Percentiles rank a stretch among this genome's conserved stretches.
Conservation (phyloP, 1,140 invertebrate species). For the Metaphire vulgaris region DNA sequence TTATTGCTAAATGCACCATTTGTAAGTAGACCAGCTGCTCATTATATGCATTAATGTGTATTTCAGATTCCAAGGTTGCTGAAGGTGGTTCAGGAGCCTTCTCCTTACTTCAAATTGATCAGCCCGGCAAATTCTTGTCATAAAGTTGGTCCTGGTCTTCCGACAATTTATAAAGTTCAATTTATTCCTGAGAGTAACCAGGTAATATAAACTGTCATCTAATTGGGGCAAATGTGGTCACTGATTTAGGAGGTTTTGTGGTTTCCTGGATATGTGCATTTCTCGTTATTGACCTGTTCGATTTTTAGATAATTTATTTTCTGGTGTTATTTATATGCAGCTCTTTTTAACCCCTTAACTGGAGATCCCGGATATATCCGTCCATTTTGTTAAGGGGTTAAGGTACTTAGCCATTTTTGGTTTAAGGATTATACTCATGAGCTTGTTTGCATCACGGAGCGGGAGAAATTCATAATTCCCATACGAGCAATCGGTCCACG, state of each 20-base stretch:
- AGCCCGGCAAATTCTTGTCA: conserved; percentile 48
- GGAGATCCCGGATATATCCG: no score
- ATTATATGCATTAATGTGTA: no score
- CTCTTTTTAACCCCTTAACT: no score
- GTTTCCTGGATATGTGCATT: background rate
- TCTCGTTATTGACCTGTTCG: background rate
- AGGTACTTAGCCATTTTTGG: background rate
- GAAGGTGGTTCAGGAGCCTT: conserved; percentile 50
- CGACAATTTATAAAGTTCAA: conserved; percentile 49
- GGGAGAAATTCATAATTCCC: conserved; percentile 52
- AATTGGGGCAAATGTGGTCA: background rate
- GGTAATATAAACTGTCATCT: conserved; percentile 33
- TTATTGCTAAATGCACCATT: background rate
- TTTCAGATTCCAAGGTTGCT: conserved; percentile 50
- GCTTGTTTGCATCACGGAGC: conserved; percentile 50
- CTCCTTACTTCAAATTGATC: conserved; percentile 53
- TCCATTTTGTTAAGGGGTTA: background rate
- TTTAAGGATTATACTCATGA: conserved; percentile 52
- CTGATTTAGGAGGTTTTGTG: background rate
- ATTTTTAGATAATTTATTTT: conserved; percentile 10
- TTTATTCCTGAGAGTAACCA: conserved; percentile 52
- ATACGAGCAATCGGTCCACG: conserved; percentile 50
- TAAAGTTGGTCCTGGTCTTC: conserved; percentile 52
- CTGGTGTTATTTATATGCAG: background rate
- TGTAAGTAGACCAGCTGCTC: no score